Conservation (phyloP, 2,113 vertebrate genomes). For the Thamnophis sirtalis region DNA sequence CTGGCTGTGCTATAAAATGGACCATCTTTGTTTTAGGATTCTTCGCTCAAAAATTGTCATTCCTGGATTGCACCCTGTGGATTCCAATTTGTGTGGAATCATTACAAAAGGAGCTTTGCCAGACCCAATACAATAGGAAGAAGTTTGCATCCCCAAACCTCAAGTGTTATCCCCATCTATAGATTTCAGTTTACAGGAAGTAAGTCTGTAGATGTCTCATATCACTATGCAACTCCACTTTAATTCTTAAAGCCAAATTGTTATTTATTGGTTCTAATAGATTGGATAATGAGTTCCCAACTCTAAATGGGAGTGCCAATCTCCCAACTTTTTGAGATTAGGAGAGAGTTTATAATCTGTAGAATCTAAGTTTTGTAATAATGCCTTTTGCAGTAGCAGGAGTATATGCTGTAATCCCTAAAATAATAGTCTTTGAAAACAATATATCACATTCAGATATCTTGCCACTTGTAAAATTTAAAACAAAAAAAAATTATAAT, state of each 20-base stretch:
- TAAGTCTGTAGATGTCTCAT: background rate
- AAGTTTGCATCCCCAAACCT: background rate
- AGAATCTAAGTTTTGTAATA: background rate
- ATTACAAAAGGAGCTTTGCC: background rate
- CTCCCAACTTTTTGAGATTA: background rate
- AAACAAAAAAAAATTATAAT: background rate
- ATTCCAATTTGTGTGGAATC: background rate
- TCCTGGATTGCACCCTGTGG: background rate
- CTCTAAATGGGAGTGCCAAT: background rate
- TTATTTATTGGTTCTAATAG: background rate
- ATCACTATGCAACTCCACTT: background rate
- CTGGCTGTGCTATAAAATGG: background rate
- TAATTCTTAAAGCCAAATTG: background rate
- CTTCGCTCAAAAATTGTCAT: background rate
- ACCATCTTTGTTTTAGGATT: background rate
- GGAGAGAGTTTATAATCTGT: background rate
- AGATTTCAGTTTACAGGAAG: background rate
- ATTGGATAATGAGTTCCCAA: background rate
- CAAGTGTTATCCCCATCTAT: background rate
- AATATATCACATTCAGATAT: background rate
- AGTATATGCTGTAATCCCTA: background rate
- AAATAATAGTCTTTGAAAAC: background rate
- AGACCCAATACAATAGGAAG: background rate
- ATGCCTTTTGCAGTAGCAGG: background rate
- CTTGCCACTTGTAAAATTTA: background rate